Evolutionary conservation across 2,797 vertebrate species (phyloP), one percentile per base, ranked within the genome.

Genomic region (Tapera naevia): DNA sequence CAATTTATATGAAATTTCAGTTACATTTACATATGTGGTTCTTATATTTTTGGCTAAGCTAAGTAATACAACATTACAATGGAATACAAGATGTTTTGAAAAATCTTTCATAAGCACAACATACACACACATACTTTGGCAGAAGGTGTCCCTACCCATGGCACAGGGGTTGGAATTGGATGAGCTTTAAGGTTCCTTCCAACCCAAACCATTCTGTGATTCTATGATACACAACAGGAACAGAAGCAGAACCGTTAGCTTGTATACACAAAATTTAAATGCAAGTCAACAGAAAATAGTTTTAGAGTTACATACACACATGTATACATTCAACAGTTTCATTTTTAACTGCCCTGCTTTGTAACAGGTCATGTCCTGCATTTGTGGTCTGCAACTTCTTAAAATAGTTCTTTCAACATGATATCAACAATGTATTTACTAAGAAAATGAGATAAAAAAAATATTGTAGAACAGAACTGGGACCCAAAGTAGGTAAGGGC

Each of bases 21-120:
- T 7, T 17, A 62, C 0, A 0, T 39, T 80, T 70, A 75, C 2
- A 1, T 0, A 0, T 18, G 46, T 4, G 0, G 15, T 62, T 79
- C 27, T 45, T 39, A 1, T 12, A 43, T 37, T 83, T 73, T 45
- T 0, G 48, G 46, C 9, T 24, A 60, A 67, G 56, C 33, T 45
- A 84, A 35, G 57, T 33, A 60, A 78, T 2, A 22, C 39, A 69
- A 70, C 7, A 37, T 11, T 46, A 30, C 33, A 32, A 57, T 1
- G 3, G 39, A 89, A 73, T 3, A 84, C 4, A 10, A 8, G 22
- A 74, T 13, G 17, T 10, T 69, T 43, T 18, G 35, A 48, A 50
- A 83, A 37, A 66, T 27, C 39, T 39, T 65, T 61, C 39, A 23
- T 23, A 65, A 48, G 57, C 30, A 5, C 4, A 71, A 80, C 32